Evolutionary conservation across 1,140 invertebrate genomes (phyloP), one percentile per base, ranked within the genome.

Genomic region (Linepithema humile): DNA sequence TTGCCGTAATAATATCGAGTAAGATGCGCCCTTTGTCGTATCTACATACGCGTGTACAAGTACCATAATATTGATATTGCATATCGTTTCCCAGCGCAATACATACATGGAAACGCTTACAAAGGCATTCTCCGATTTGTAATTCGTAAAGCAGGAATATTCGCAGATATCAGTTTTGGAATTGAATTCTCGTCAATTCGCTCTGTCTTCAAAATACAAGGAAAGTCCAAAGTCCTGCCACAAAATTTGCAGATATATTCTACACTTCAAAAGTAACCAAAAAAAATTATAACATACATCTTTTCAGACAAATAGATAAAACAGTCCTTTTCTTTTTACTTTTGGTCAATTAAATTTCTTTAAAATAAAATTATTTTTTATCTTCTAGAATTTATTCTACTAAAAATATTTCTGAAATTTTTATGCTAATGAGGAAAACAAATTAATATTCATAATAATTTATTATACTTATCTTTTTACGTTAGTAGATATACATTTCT

Each of bases 51-150:
- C 80, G 20, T 53, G 20, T 62, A 26, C 57, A 38, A 73, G n/a
- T 38, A 57, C 70, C 29, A 62, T 55, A 77, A 83, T 83, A 85
- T 83, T 85, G 80, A 83, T 83, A 83, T 75, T 70, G 80, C 60
- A n/a, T n/a, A 83, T 85, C 62, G 50, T 83, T 85, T 69, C 62
- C 50, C 20, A 26, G 12, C 60, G 17, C 69, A 62, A 10, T 20
- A 40, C 6, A n/a, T 59, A 26, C 17, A 38, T 35, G 35, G n/a
- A 74, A 48, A 59, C 43, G 55, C 64, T 40, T 57, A 62, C 80
- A 83, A 85, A 83, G 64, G 80, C 53, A 53, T 26, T 15, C 45
- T 20, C 12, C 32, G 78, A 83, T 85, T 85, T 73, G 60, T 85
- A 83, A 83, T 82, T 45, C 67, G 80, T 59, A 40, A 26, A 69